These are phyloP conservation scores for Cremastinae sp. DNA, from an alignment of 2,888 invertebrate genomes.

Conservation along the genomic window DNA sequence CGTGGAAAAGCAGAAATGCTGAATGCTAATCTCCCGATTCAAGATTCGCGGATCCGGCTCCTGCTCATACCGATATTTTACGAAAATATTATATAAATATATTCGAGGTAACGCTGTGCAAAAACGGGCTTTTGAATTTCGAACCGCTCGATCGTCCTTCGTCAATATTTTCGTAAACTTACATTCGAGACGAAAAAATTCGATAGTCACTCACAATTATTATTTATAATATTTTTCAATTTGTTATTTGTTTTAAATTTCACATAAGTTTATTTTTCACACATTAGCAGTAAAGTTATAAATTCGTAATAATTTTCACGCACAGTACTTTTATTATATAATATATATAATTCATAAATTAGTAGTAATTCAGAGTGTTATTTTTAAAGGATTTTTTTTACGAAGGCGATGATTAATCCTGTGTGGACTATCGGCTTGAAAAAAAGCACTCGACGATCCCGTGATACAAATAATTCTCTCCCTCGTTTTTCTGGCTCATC, in stretches of 20 bases:
- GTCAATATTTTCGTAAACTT: background rate
- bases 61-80: conserved; percentile 29
- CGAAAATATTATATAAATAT: conserved; percentile 16
- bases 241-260: too few species aligned
- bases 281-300: too few species aligned
- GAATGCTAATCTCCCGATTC: conserved; percentile 80
- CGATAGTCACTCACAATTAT: too few species aligned
- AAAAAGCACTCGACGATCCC: conserved; percentile 19
- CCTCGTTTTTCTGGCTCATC: conserved; percentile 46
- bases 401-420: background rate
- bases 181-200: too few species aligned
- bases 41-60: conserved; percentile 73
- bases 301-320: too few species aligned
- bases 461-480: conserved; percentile 51
- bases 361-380: too few species aligned
- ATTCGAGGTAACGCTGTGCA: background rate
- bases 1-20: conserved; percentile 79
- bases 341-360: too few species aligned
- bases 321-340: too few species aligned
- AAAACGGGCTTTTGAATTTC: conserved; percentile 1
- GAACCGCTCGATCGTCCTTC: background rate
- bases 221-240: too few species aligned
- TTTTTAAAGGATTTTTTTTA: background rate
- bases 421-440: conserved; percentile 40
- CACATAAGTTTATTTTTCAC: too few species aligned